Evolutionary conservation across 2,888 invertebrate genomes (phyloP), one percentile per base, ranked within the genome.

Genomic region (Argyra leucocephala): DNA sequence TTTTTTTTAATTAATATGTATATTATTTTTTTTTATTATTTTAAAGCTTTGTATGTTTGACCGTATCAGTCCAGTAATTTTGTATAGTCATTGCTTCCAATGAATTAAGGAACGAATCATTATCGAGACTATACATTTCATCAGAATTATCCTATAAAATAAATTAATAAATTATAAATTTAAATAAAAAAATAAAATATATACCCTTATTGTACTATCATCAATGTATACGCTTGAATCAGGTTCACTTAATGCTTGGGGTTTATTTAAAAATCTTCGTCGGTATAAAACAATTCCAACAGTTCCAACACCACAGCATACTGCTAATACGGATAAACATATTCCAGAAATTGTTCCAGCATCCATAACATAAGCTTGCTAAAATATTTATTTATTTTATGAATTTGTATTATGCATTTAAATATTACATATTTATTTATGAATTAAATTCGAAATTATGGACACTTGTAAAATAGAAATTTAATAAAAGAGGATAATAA

Each of bases 121-220:
- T 94, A 82, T 94, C 94, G 81, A 94, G 81, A 75, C 93, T 94
- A 81, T 93, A 93, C 91, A 94, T 92, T 81, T 94, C 93, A 81
- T 93, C 93, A 7, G 91, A 91, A 76, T 91, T 92, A 78, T 93
- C 93, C 93, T 93, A 69, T 59, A 69, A 66, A 61, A 69, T 67
- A 59, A 66, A 69, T 71, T 26, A 37, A 37, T 60, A 5, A n/a
- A 57, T 3, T 21, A 31, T 58, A 3, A 36, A 21, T 36, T 60
- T 60, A 59, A 6, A 4, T 18, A 37, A 60, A 31, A 10, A 4
- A 18, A 62, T 48, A 21, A 22, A 21, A 21, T 57, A 83, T 12
- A 12, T 82, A 91, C 91, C 81, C 91, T 84, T 77, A 91, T 87
- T 74, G 90, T 91, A 78, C 90, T 90, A 78, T 91, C 92, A 77